Evolutionary conservation across 2,113 vertebrate genomes (phyloP).

Genomic region (Apodemus speciosus): DNA sequence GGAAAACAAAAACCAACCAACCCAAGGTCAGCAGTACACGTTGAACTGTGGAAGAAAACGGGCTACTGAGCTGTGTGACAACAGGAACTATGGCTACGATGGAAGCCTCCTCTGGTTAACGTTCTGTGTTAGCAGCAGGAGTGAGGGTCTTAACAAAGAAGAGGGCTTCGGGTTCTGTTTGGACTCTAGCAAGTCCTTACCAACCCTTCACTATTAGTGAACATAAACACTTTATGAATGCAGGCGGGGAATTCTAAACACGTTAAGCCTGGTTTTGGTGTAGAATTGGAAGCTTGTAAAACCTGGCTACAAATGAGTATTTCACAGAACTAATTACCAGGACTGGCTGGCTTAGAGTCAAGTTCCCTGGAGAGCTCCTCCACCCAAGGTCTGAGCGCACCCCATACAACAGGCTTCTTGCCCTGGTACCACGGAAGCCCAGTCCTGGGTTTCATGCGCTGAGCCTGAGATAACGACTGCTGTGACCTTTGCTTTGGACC

Average conservation of each 20-base stretch:
- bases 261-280: slow-evolving; percentile 64
- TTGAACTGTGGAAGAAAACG: slow-evolving; percentile 62
- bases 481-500: slow-evolving; percentile 63
- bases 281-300: slow-evolving; percentile 68
- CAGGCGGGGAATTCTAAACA: slow-evolving; percentile 30
- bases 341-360: slow-evolving; percentile 52
- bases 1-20: slow-evolving; percentile 63
- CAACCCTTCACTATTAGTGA: slow-evolving; percentile 55
- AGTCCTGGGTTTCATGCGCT: slow-evolving; percentile 54
- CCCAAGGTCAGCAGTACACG: slow-evolving; percentile 79
- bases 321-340: slow-evolving; percentile 71
- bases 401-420: neutral
- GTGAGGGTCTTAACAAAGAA: slow-evolving; percentile 49
- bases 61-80: slow-evolving; percentile 61
- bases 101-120: slow-evolving; percentile 63
- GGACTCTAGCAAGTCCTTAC: slow-evolving; percentile 55
- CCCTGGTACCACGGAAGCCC: neutral
- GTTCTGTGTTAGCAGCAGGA: slow-evolving; percentile 65
- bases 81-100: slow-evolving; percentile 69
- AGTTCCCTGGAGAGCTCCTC: neutral
- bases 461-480: slow-evolving; percentile 61
- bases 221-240: slow-evolving; percentile 55
- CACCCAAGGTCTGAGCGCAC: neutral
- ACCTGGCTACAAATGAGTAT: slow-evolving; percentile 68
- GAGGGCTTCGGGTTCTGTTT: slow-evolving; percentile 58